Evolutionary conservation across 2,888 invertebrate genomes (phyloP).

Genomic region (Parochlus steinenii): DNA sequence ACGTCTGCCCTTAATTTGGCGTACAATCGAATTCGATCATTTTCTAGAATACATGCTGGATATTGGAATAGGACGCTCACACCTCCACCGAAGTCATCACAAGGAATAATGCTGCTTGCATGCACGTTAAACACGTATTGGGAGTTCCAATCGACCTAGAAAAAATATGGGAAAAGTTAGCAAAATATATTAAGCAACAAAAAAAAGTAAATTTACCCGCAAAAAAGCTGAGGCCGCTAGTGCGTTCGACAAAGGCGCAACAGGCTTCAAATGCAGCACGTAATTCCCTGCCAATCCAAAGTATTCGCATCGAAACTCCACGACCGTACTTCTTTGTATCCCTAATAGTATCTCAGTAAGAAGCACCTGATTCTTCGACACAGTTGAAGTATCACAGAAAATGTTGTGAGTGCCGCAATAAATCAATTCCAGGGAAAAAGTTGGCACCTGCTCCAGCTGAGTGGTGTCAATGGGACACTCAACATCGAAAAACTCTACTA

Average conservation of each 20-base stretch:
- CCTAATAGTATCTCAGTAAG: conserved; percentile 64
- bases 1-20: conserved; percentile 56
- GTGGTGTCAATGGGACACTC: conserved; percentile 46
- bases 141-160: conserved; percentile 66
- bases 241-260: conserved; percentile 41
- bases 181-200: conserved; percentile 8
- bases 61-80: conserved; percentile 69
- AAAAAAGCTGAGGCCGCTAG: conserved; percentile 51
- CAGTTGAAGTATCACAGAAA: conserved; percentile 41
- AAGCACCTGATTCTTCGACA: conserved; percentile 34
- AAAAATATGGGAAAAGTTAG: conserved; percentile 13
- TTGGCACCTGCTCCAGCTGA: conserved; percentile 37
- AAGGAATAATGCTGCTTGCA: conserved; percentile 67
- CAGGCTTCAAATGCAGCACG: conserved; percentile 52
- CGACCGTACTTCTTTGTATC: conserved; percentile 47
- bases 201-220: conserved; percentile 39
- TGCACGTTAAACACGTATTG: conserved; percentile 74
- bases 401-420: conserved; percentile 64
- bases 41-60: conserved; percentile 61
- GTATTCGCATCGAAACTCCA: conserved; percentile 56
- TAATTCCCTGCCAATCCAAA: conserved; percentile 75
- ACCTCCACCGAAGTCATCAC: conserved; percentile 55
- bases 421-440: conserved; percentile 61
- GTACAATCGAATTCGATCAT: conserved; percentile 63
- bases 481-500: conserved; percentile 56